Conservation (phyloP, 2,113 vertebrate species). For the Tamias sibiricus region DNA sequence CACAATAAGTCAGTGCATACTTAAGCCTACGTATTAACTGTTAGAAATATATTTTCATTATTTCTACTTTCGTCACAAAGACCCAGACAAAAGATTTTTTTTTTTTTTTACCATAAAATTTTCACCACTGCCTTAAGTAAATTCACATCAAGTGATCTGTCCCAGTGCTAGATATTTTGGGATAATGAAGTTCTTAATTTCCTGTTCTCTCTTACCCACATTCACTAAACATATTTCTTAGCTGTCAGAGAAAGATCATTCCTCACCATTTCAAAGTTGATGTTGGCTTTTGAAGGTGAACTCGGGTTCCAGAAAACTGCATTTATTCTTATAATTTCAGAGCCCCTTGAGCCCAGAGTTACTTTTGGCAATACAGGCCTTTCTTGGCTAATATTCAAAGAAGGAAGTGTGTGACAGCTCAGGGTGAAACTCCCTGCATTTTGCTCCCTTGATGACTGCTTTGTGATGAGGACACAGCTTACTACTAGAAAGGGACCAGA, state of each 20-base stretch:
- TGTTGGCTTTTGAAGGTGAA: constrained; percentile 17
- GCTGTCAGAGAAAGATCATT: background rate
- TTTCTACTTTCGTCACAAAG: constrained; percentile 27
- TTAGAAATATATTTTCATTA: constrained; percentile 45
- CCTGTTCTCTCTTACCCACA: background rate
- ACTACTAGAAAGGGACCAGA: background rate
- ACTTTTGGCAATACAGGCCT: background rate
- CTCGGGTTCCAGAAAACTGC: background rate
- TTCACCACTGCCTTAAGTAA: background rate
- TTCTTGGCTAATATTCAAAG: background rate
- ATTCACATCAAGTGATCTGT: background rate
- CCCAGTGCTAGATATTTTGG: background rate
- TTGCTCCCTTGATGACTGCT: background rate
- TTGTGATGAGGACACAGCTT: background rate
- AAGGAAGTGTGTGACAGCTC: background rate
- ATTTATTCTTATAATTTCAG: background rate
- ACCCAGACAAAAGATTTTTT: background rate
- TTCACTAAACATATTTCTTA: background rate
- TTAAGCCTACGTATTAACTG: constrained; percentile 46
- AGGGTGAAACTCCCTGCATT: background rate
- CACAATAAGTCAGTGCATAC: background rate
- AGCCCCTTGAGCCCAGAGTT: background rate
- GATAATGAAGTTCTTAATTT: background rate
- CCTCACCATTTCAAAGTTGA: constrained; percentile 23
- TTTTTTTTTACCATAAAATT: background rate